phyloP scores from a whole-genome alignment of 2,888 invertebrate species.

The Nymphalis c-album region DNA sequence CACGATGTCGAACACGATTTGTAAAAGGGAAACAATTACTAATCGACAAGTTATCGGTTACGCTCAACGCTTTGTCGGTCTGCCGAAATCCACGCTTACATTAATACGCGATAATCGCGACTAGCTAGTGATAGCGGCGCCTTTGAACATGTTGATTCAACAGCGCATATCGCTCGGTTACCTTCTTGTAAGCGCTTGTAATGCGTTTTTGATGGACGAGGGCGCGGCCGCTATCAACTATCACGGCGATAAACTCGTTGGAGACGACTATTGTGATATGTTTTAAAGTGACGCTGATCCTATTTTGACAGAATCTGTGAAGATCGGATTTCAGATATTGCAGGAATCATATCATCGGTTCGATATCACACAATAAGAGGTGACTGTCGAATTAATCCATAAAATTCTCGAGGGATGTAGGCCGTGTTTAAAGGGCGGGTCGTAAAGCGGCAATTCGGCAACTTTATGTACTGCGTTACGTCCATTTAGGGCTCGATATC shows the following conservation, averaged over 20 bases:
- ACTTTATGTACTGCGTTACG: conserved; percentile 62
- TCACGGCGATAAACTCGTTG: conserved; percentile 50
- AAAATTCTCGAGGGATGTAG: conserved; percentile 43
- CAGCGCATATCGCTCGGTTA: conserved; percentile 56
- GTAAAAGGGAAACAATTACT: conserved; percentile 70
- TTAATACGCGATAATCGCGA: conserved; percentile 69
- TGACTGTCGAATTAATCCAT: conserved; percentile 21
- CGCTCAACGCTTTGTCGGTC: conserved; percentile 70
- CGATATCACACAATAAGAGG: conserved; percentile 1
- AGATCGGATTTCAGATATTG: conserved; percentile 36
- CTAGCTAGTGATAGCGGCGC: conserved; percentile 68
- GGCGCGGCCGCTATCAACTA: conserved; percentile 65
- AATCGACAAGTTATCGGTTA: conserved; percentile 68
- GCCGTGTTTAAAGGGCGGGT: conserved; percentile 46
- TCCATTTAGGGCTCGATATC: conserved; percentile 52
- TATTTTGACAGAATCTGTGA: conserved; percentile 40
- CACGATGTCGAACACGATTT: conserved; percentile 57
- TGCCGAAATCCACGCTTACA: conserved; percentile 74
- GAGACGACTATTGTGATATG: conserved; percentile 43
- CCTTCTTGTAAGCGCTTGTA: conserved; percentile 70
- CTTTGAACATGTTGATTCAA: conserved; percentile 73
- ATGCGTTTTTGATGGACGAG: conserved; percentile 74
- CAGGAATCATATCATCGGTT: not conserved
- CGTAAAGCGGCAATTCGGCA: conserved; percentile 51
- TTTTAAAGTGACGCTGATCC: conserved; percentile 40